phyloP scores from a whole-genome alignment of 2,113 vertebrate species.

The Nyctereutes procyonoides region DNA sequence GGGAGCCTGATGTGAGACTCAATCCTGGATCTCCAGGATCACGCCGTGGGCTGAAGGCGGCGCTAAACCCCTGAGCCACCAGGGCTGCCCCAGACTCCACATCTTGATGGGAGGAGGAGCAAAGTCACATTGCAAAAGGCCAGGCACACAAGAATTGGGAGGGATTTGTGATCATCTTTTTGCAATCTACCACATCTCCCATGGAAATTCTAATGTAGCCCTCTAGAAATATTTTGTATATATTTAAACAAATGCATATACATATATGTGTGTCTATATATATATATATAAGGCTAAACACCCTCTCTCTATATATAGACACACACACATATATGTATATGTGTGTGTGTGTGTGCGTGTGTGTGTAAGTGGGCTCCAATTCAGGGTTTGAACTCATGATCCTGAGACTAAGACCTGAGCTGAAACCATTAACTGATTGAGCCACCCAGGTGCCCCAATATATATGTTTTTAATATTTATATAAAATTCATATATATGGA shows the following conservation, averaged over 20 bases:
- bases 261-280: background rate
- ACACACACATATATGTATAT: background rate
- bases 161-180: background rate
- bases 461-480: background rate
- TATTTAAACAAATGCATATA: constrained; percentile 6
- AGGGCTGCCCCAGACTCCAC: background rate
- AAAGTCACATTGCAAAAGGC: background rate
- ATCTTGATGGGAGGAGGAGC: background rate
- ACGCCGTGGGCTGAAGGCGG: no score
- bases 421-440: background rate
- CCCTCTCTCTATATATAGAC: no score
- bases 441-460: background rate
- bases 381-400: background rate
- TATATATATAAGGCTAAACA: no score
- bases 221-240: background rate
- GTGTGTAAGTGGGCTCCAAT: background rate
- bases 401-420: background rate
- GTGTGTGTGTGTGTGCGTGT: no score
- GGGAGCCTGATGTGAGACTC: no score
- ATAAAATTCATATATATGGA: background rate
- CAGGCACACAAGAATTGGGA: background rate
- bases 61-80: no score
- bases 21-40: no score
- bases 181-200: background rate
- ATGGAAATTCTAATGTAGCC: background rate